Evolutionary conservation across 2,797 vertebrate species (phyloP), one percentile per base, ranked within the genome.

Genomic region (Myotis myotis): DNA sequence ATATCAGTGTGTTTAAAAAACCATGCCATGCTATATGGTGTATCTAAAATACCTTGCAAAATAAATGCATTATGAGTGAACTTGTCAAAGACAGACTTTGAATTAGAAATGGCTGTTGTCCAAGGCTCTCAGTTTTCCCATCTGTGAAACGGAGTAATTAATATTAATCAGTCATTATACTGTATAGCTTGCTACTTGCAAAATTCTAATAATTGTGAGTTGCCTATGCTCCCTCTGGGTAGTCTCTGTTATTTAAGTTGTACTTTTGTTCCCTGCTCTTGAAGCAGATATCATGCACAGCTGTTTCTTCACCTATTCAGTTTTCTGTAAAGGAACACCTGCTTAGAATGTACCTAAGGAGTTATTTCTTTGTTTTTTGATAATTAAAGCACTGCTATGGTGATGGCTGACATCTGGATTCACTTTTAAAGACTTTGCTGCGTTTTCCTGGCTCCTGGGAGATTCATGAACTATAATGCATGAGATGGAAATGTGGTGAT

Each of bases 391-490:
- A 68, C 80, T 72, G 90, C 44, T 12, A 10, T 62, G 60, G 88
- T 82, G 92, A 95, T 85, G 53, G 87, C 55, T 78, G 92, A 96
- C 97, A 97, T 97, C 97, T 97, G 96, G 96, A 96, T 89, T 91
- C 86, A 76, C 93, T 96, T 93, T 97, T 94, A 89, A 95, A 95
- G 92, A 82, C 75, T 92, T 84, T 7, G 2, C 88, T 70, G 66
- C 89, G 86, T 57, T 94, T 94, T 81, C 57, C 97, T 33, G 70
- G 94, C 93, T 95, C 95, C 92, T 92, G 41, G 71, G 96, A 96
- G 96, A 92, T 87, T 83, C 74, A 12, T 64, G 82, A 95, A 92
- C 90, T 53, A 57, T 57, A 95, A 93, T 15, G 74, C 71, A 64
- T 33, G 64, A 2, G 85, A 91, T 85, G 93, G 83, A 91, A 95